These are phyloP conservation scores for Dynastes tityus DNA, from an alignment of 2,888 invertebrate species.

Conservation along the genomic window DNA sequence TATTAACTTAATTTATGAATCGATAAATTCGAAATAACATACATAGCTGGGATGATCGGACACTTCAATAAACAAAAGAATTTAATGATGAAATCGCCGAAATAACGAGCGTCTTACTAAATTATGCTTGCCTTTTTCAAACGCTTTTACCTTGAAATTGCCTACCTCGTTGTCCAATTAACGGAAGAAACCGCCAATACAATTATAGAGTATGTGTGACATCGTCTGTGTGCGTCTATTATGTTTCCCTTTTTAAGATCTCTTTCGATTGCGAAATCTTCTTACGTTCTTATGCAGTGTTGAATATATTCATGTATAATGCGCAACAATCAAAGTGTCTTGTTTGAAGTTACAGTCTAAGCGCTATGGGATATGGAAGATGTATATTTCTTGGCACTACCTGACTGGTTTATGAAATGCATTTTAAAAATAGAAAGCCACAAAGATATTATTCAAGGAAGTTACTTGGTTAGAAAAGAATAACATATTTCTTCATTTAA, in stretches of 20 bases:
- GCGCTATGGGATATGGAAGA: not conserved
- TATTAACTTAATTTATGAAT: no score
- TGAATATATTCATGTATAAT: not conserved
- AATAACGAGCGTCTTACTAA: no score
- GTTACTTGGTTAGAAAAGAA: no score
- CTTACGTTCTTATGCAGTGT: not conserved
- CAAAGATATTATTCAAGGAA: no score
- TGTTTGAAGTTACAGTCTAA: not conserved
- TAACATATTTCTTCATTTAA: no score
- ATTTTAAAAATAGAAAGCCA: no score
- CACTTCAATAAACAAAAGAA: not conserved
- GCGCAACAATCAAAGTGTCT: no score
- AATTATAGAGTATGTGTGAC: not conserved
- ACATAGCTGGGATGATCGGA: no score
- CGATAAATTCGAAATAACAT: no score
- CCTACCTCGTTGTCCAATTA: constrained; percentile 3
- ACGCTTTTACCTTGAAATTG: constrained; percentile 18
- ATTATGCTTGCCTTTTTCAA: constrained; percentile 21
- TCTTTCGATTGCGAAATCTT: constrained; percentile 24
- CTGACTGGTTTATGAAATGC: no score
- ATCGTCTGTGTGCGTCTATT: not conserved
- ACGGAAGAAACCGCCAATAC: constrained; percentile 18
- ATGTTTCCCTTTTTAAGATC: constrained; percentile 16
- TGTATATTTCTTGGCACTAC: no score
- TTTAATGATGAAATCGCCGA: not conserved